A percentile compares a stretch with the other conserved stretches of the same genome.
Conservation (phyloP, 2,797 vertebrate species). For the Odontamblyopus lacepedii region DNA sequence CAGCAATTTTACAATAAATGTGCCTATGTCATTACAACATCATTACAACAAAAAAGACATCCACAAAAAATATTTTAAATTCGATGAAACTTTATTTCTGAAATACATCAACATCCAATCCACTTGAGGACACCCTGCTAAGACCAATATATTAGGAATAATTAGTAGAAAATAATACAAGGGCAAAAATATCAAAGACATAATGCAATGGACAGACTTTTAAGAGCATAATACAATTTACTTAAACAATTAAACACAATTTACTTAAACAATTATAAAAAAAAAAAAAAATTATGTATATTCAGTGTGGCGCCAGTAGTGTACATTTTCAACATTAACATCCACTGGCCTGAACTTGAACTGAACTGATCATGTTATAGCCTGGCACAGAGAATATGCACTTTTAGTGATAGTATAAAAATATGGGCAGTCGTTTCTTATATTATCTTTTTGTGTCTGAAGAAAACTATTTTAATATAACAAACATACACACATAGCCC, state of each 20-base stretch:
- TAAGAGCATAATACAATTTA: background rate
- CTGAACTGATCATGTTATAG: background rate
- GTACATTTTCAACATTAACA: conserved; percentile 24
- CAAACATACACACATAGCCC: background rate
- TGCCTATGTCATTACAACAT: no score
- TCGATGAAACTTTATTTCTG: background rate
- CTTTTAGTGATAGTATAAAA: background rate
- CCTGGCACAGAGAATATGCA: conserved; percentile 2
- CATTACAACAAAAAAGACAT: background rate
- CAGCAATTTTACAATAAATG: no score
- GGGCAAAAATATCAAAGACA: background rate
- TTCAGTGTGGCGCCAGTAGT: conserved; percentile 30
- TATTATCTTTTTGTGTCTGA: background rate
- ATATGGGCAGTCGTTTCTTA: background rate
- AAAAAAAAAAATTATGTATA: no score
- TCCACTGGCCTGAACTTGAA: background rate
- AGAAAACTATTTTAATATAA: background rate
- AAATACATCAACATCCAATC: background rate
- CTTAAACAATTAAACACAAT: conserved; percentile 2
- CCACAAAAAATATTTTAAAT: conserved; percentile 1
- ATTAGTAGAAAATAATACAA: conserved; percentile 1
- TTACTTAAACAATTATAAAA: background rate
- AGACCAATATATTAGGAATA: conserved; percentile 2
- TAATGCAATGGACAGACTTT: background rate
- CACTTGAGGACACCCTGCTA: background rate